These are phyloP conservation scores for Elysia crispata DNA, from an alignment of 2,888 invertebrate species.

Conservation along the genomic window DNA sequence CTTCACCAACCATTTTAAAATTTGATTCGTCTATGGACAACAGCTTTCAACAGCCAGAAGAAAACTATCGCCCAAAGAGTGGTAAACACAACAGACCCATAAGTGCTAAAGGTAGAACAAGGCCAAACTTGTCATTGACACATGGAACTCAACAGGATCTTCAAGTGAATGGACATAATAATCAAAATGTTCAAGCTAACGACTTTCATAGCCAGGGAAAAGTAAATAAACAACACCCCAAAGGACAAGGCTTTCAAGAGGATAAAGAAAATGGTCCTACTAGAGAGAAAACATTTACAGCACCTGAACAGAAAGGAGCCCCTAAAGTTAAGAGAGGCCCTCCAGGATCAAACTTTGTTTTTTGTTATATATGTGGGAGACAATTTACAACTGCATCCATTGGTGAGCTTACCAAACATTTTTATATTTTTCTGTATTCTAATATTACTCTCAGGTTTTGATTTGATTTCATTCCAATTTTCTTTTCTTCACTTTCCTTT, in stretches of 20 bases:
- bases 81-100: constrained; percentile 40
- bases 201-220: no score
- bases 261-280: constrained; percentile 5
- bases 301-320: constrained; percentile 54
- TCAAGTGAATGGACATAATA: constrained; percentile 29
- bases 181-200: background rate
- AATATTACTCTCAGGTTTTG: background rate
- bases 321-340: constrained; percentile 46
- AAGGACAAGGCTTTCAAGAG: background rate
- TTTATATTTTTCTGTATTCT: background rate
- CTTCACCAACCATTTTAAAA: constrained; percentile 42
- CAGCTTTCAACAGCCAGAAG: background rate
- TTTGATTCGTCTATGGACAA: constrained; percentile 12
- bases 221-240: no score
- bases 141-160: constrained; percentile 18
- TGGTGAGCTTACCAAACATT: constrained; percentile 55
- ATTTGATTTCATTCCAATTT: background rate
- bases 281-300: constrained; percentile 54
- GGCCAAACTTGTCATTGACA: constrained; percentile 37
- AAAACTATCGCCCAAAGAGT: constrained; percentile 25
- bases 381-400: constrained; percentile 83
- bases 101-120: constrained; percentile 47
- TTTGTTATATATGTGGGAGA: constrained; percentile 83
- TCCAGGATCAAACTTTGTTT: constrained; percentile 74
- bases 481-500: background rate